A percentile compares a stretch with the other conserved stretches of the same genome.
Evolutionary conservation across 2,797 vertebrate genomes (phyloP).

Genomic region (Huso huso): DNA sequence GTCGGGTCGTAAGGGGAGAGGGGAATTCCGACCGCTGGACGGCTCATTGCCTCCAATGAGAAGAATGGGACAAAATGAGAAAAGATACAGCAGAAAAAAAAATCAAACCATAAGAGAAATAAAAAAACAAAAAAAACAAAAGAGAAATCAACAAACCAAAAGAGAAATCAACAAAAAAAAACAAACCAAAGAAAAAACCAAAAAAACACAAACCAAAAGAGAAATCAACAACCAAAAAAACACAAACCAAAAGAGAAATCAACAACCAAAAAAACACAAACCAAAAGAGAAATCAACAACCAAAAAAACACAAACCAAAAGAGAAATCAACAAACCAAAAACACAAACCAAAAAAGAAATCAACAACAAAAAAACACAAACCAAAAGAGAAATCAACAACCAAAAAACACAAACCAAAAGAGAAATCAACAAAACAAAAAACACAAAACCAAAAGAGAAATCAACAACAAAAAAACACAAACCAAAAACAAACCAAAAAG

Average conservation of each 20-base stretch:
- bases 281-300: conserved; percentile 7
- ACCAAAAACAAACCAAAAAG: background rate
- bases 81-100: conserved; percentile 51
- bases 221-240: too few species aligned
- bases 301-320: background rate
- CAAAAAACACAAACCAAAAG: too few species aligned
- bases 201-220: background rate
- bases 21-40: conserved; percentile 95
- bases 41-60: conserved; percentile 97
- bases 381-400: too few species aligned
- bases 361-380: background rate
- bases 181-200: too few species aligned
- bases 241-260: too few species aligned
- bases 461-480: background rate
- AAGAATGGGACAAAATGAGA: conserved; percentile 44
- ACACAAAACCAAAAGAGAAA: conserved; percentile 23
- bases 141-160: background rate
- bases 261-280: background rate
- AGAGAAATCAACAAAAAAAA: conserved; percentile 1
- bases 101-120: conserved; percentile 49
- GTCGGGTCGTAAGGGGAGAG: conserved; percentile 88
- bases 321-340: background rate
- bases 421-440: too few species aligned
- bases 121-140: conserved; percentile 22
- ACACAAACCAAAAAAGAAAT: background rate